Evolutionary conservation across 2,797 vertebrate species (phyloP).

Genomic region (Phrynocephalus guinanensis): DNA sequence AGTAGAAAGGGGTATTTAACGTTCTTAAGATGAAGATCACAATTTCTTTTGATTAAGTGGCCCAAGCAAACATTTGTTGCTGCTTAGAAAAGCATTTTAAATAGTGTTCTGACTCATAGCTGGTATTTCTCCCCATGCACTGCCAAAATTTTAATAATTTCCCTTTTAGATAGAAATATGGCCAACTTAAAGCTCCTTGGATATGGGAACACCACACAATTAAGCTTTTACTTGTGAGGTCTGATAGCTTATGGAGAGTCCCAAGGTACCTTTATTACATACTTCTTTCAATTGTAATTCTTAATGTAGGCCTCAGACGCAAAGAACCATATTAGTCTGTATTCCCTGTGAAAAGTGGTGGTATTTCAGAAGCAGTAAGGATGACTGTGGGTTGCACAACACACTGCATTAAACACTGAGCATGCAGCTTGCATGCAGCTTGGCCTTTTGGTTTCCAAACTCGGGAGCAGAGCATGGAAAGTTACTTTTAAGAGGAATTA

Average conservation of each 20-base stretch:
- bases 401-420: too few species aligned
- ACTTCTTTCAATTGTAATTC: not conserved
- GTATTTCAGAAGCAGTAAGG: too few species aligned
- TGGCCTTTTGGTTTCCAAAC: too few species aligned
- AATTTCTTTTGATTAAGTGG: slow-evolving; percentile 15
- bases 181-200: not conserved
- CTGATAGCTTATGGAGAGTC: not conserved
- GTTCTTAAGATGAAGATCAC: slow-evolving; percentile 13
- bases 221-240: not conserved
- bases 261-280: not conserved
- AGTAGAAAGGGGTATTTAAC: not conserved
- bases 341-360: too few species aligned
- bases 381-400: too few species aligned
- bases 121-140: not conserved
- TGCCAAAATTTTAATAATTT: slow-evolving; percentile 1
- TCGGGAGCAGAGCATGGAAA: too few species aligned
- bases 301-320: not conserved
- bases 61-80: not conserved
- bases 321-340: not conserved
- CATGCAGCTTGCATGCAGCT: too few species aligned
- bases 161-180: not conserved
- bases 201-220: not conserved
- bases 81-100: not conserved
- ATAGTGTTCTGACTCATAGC: not conserved
- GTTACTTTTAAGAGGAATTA: too few species aligned